phyloP scores from a whole-genome alignment of 2,113 vertebrate genomes.

The Dissostichus mawsoni region DNA sequence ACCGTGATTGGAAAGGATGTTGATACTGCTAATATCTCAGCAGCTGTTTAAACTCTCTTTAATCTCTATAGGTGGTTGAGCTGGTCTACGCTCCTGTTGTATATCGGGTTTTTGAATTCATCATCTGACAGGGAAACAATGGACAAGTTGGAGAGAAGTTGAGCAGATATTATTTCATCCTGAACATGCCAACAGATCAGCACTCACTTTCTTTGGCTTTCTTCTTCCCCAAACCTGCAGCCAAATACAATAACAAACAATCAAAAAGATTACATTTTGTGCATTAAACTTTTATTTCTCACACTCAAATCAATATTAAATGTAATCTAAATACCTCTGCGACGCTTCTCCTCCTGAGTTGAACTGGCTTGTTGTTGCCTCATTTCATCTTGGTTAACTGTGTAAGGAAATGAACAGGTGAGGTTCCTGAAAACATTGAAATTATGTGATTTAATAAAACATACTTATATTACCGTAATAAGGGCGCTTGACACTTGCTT shows the following conservation, averaged over 20 bases:
- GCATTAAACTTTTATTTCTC: background rate
- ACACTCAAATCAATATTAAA: background rate
- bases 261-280: background rate
- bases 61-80: conserved; percentile 40
- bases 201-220: conserved; percentile 57
- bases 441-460: background rate
- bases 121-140: conserved; percentile 47
- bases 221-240: conserved; percentile 30
- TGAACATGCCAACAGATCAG: conserved; percentile 17
- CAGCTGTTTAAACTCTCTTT: background rate
- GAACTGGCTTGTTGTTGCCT: conserved; percentile 26
- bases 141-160: conserved; percentile 3
- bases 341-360: background rate
- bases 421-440: background rate
- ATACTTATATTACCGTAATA: conserved; percentile 72
- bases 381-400: conserved; percentile 68
- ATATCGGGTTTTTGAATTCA: conserved; percentile 78
- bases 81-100: conserved; percentile 59
- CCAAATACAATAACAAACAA: conserved; percentile 11
- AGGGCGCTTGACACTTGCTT: conserved; percentile 48
- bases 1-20: background rate
- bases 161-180: conserved; percentile 7
- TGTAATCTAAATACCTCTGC: conserved; percentile 37
- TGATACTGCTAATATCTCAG: background rate
- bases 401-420: conserved; percentile 12